Evolutionary conservation across 2,113 vertebrate species (phyloP).

Genomic region (Aegithalos caudatus): DNA sequence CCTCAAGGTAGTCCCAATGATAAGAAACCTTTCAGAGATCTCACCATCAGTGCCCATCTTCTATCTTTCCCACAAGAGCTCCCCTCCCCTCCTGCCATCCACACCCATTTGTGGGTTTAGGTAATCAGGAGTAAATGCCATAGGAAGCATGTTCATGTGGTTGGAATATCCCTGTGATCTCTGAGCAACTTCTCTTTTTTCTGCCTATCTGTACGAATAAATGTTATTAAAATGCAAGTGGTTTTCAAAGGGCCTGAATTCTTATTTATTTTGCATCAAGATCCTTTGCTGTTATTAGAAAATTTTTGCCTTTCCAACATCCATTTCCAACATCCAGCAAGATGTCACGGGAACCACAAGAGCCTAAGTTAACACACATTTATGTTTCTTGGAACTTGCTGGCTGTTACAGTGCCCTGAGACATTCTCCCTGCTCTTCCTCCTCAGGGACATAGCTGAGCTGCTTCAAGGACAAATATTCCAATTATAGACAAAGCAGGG

Average conservation of each 20-base stretch:
- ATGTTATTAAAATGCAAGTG: background rate
- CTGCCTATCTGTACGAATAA: background rate
- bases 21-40: background rate
- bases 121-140: background rate
- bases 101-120: background rate
- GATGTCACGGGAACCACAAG: background rate
- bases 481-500: background rate
- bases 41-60: background rate
- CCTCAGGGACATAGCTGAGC: background rate
- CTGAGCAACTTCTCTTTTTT: background rate
- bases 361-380: background rate
- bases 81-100: background rate
- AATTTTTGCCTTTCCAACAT: background rate
- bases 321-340: background rate
- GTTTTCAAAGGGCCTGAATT: background rate
- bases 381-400: background rate
- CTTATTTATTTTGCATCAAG: background rate
- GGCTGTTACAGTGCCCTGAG: background rate
- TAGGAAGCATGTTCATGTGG: background rate
- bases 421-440: background rate
- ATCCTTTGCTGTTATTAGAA: background rate
- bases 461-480: slow-evolving; percentile 9
- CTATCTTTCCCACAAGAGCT: background rate
- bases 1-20: background rate
- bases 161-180: background rate